Base-by-base conservation (phyloP, 2,797 vertebrate species). In the Falco biarmicus region DNA sequence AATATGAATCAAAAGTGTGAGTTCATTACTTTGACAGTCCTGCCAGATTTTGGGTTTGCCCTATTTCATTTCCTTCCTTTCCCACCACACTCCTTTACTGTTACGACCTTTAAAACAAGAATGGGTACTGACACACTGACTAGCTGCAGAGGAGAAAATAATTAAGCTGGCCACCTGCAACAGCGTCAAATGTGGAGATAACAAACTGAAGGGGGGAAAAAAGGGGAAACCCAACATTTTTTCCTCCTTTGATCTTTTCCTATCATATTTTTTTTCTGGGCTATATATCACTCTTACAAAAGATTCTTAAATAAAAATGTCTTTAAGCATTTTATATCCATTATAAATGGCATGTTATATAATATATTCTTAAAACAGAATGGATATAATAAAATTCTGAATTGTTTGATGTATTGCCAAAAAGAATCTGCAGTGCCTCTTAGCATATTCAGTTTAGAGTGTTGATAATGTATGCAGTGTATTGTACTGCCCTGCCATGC, bases 11-110 rank as follows among this genome's bases (percentile, higher is more conserved):
- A 61, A 65, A 69, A 1, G 2, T 54, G 31, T 59, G 74, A 65
- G 45, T 45, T 90, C 34, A 37, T 90, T 59, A 51, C 39, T 47
- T 78, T 81, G 74, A 54, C 28, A 81, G 32, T 76, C 63, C 47
- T 90, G 76, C 32, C 61, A 76, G 70, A 84, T 82, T 94, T 87
- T 79, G 80, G 50, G 56, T 61, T 94, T 93, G 59, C 28, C 74
- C 28, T 79, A 15, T 56, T 84, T 50, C 1, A 39, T 90, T 90
- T 93, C 54, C 86, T 92, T 90, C 81, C 66, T 92, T 91, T 57
- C 2, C 29, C 50, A 21, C 9, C 6, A 2, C 69, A 54, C 54
- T 91, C 15, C 5, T 84, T 89, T 77, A n/a, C 59, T 86, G 32
- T 26, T 39, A 21, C 1, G 28, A 79, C 78, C 83, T 92, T 92